A percentile compares a stretch with the other conserved stretches of the same genome.
phyloP scores from a whole-genome alignment of 2,888 invertebrate species.

The Lasioglossum pauxillum region DNA sequence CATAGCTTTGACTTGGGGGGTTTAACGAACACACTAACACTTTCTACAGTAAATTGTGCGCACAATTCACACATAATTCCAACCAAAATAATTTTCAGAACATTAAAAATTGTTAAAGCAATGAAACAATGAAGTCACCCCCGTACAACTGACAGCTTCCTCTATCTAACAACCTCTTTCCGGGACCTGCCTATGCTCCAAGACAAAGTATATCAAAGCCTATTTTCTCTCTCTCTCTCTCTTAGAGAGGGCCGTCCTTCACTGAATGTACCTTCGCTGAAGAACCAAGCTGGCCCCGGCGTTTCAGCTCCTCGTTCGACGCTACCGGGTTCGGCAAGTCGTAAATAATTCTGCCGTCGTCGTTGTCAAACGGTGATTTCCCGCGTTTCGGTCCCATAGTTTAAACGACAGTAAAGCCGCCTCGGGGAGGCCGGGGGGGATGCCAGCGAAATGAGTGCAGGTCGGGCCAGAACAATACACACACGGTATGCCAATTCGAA shows the following conservation, averaged over 20 bases:
- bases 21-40: no score
- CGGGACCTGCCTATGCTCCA: neutral
- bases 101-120: neutral
- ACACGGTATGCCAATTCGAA: constrained; percentile 81
- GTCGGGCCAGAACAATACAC: constrained; percentile 81
- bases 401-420: constrained; percentile 4
- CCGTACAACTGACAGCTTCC: no score
- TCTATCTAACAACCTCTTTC: no score
- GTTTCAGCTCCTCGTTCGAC: neutral
- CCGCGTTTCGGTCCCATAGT: constrained; percentile 5
- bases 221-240: neutral
- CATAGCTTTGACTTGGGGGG: no score
- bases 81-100: neutral
- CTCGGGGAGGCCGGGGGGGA: constrained; percentile 48
- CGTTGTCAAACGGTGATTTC: neutral
- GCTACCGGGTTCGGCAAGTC: constrained; percentile 7
- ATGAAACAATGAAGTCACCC: no score
- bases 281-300: neutral
- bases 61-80: neutral
- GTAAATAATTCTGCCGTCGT: neutral
- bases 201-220: neutral
- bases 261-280: no score
- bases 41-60: neutral
- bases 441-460: constrained; percentile 78
- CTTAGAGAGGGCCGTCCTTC: no score